Percentiles rank a stretch among this genome's conserved stretches.
Conservation (phyloP, 2,113 vertebrate genomes). For the Tupaia chinensis region DNA sequence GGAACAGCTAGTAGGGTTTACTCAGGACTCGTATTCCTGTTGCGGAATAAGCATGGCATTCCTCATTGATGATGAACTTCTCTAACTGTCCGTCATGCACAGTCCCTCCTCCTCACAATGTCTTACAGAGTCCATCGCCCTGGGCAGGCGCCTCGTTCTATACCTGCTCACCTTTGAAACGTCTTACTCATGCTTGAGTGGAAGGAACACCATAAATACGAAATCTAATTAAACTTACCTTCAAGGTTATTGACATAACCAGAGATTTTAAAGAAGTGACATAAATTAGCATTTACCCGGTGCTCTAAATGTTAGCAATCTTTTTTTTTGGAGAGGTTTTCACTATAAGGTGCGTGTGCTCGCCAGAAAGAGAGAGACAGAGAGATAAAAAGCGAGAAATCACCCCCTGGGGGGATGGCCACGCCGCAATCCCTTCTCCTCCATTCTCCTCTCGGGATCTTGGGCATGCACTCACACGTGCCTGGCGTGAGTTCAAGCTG, state of each 20-base stretch:
- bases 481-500: too few relatives aligned
- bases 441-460: too few relatives aligned
- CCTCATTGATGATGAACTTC: neutral
- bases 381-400: too few relatives aligned
- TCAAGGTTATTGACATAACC: constrained; percentile 42
- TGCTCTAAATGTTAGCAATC: constrained; percentile 22
- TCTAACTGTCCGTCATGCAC: neutral
- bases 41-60: constrained; percentile 25
- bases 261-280: constrained; percentile 46
- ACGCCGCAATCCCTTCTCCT: too few relatives aligned
- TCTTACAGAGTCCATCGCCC: neutral
- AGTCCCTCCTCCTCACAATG: neutral
- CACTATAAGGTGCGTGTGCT: too few relatives aligned
- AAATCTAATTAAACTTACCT: constrained; percentile 60
- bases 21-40: neutral
- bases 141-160: neutral
- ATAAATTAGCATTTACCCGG: constrained; percentile 49
- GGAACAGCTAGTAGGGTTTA: neutral
- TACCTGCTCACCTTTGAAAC: constrained; percentile 49
- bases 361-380: too few relatives aligned
- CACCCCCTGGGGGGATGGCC: too few relatives aligned
- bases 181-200: constrained; percentile 56
- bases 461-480: too few relatives aligned
- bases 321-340: too few relatives aligned
- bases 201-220: constrained; percentile 45